Evolutionary conservation across 2,888 invertebrate genomes (phyloP), one percentile per base, ranked within the genome.

Genomic region (Cosmia trapezina): DNA sequence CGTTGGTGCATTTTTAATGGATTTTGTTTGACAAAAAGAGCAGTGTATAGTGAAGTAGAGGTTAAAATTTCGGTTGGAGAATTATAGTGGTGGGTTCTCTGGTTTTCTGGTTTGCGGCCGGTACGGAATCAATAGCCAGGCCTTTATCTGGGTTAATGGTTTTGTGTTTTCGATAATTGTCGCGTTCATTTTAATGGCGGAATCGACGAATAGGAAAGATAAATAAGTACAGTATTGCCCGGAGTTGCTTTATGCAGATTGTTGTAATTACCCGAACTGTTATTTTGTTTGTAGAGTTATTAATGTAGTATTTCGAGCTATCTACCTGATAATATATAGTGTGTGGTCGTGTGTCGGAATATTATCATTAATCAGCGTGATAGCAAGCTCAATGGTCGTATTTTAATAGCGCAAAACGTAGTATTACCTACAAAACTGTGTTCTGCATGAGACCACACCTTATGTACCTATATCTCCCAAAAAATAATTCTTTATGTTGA

Each of bases 141-240:
- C 85, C 81, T 90, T 90, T 89, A 92, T 90, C 80, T 89, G 85
- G 90, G 90, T 91, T 90, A 91, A 92, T 91, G 87, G 91, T 87
- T 89, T 86, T 89, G 87, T 89, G 88, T 89, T 91, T 89, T 87
- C 89, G 83, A 90, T 90, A 90, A 90, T 90, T 90, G 90, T 88
- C 87, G 84, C 87, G 80, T 89, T 86, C 85, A 86, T 88, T 89
- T 89, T 88, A 89, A 89, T 84, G 80, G 83, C 67, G 83, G 73
- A 81, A 70, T 73, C 59, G 57, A 69, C 62, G 67, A 67, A 76
- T 73, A 76, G 74, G 73, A 69, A 70, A 79, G 65, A 84, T 81
- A 84, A 83, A 79, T 81, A 76, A 67, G 54, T 59, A n/a, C 43
- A n/a, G 53, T 67, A 60, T 67, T 75, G 12, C n/a, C 17, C 19